These are phyloP conservation scores for Hydriomena furcata DNA, from an alignment of 2,888 invertebrate genomes.

Conservation along the genomic window DNA sequence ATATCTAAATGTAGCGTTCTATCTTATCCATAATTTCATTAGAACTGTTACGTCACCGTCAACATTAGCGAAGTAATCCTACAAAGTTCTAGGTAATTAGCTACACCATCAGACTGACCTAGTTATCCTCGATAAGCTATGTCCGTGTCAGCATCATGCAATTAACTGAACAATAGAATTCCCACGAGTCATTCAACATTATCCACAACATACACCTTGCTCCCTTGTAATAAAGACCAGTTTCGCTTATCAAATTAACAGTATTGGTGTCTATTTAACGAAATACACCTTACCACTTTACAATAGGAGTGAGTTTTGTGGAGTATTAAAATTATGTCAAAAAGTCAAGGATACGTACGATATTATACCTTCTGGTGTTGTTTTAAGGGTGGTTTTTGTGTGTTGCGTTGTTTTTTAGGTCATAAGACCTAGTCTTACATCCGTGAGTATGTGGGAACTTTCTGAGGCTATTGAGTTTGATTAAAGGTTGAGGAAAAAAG, in stretches of 20 bases:
- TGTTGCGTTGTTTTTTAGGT: constrained; percentile 3
- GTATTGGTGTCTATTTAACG: not conserved
- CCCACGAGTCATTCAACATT: constrained; percentile 18
- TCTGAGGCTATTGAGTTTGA: constrained; percentile 2
- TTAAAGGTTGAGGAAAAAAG: not conserved
- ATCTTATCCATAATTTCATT: too few relatives aligned
- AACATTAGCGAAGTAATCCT: not conserved
- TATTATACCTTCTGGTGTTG: not conserved
- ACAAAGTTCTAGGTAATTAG: not conserved
- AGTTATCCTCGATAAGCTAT: constrained; percentile 13
- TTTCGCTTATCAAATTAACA: constrained; percentile 3
- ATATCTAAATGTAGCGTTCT: too few relatives aligned
- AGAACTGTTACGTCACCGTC: not conserved
- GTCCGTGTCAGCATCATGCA: constrained; percentile 15
- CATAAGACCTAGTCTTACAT: constrained; percentile 11
- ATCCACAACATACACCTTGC: constrained; percentile 5
- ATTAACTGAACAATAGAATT: constrained; percentile 26
- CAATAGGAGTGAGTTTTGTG: constrained; percentile 1
- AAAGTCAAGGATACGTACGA: not conserved
- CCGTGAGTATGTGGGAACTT: constrained; percentile 14
- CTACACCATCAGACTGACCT: not conserved
- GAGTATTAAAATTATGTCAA: not conserved
- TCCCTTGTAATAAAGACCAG: not conserved
- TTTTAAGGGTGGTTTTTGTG: constrained; percentile 5
- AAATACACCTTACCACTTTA: not conserved